Conservation (phyloP, 92 coral and sea anemone genomes). For the Epizoanthus fatuus region DNA sequence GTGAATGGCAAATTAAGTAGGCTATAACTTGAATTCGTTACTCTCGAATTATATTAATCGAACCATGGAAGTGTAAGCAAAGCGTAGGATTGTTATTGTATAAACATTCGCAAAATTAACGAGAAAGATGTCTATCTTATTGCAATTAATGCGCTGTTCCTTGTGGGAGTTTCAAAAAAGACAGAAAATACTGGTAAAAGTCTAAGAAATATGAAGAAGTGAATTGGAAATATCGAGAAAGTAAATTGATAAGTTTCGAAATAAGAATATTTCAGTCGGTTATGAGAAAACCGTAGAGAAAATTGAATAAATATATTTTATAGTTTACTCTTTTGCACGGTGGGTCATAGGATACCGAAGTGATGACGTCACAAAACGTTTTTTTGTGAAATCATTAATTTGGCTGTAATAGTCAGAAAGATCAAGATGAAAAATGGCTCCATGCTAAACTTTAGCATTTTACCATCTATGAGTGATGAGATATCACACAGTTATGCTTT, state of each 20-base stretch:
- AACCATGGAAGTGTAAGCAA: neutral
- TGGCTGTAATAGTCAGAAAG: too few species aligned
- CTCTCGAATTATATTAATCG: constrained; percentile 3
- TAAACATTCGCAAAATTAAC: neutral
- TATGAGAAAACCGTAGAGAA: constrained; percentile 11
- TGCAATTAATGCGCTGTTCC: constrained; percentile 23
- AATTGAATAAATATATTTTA: too few species aligned
- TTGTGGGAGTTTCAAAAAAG: constrained; percentile 34
- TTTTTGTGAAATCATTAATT: too few species aligned
- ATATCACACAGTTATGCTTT: too few species aligned
- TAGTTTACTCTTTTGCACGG: too few species aligned
- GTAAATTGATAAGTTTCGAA: constrained; percentile 21
- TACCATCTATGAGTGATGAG: too few species aligned
- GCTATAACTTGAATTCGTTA: constrained; percentile 27
- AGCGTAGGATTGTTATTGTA: constrained; percentile 29
- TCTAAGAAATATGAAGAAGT: constrained; percentile 17
- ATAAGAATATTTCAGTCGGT: constrained; percentile 15
- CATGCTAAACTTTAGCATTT: too few species aligned
- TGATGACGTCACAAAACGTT: too few species aligned
- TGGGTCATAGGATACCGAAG: too few species aligned
- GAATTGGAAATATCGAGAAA: constrained; percentile 32
- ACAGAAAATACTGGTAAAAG: too few species aligned
- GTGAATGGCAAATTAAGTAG: neutral
- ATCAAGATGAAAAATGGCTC: too few species aligned
- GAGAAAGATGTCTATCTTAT: constrained; percentile 13